phyloP scores from a whole-genome alignment of 2,888 invertebrate genomes.

The Acleris cristana region DNA sequence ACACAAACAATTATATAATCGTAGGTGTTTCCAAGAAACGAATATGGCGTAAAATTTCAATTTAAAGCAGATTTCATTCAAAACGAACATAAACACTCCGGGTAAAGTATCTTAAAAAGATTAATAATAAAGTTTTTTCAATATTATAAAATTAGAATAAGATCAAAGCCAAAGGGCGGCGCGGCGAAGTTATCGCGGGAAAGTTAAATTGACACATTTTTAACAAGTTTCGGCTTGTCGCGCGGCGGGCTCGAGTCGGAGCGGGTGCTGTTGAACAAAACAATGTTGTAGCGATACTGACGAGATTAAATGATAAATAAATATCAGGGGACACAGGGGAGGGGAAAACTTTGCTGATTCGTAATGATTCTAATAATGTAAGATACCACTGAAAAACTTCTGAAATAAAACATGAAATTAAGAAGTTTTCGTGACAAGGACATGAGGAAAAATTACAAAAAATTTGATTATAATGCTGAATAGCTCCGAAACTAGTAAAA shows the following conservation, averaged over 20 bases:
- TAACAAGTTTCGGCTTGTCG: constrained; percentile 57
- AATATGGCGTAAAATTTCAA: not conserved
- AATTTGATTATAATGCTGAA: too few species aligned
- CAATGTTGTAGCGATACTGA: too few species aligned
- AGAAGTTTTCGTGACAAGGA: too few species aligned
- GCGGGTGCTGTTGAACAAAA: not conserved
- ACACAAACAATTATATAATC: too few species aligned
- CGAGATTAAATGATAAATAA: too few species aligned
- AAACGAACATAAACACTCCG: constrained; percentile 21
- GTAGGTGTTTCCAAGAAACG: not conserved
- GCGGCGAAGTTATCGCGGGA: constrained; percentile 49
- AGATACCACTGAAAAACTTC: too few species aligned
- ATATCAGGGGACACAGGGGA: too few species aligned
- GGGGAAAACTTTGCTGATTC: too few species aligned
- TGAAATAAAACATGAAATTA: too few species aligned
- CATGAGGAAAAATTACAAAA: too few species aligned
- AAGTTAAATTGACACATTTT: constrained; percentile 73
- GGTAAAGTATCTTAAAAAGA: constrained; percentile 21
- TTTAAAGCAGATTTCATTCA: constrained; percentile 12
- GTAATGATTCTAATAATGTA: too few species aligned
- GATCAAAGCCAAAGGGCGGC: constrained; percentile 58
- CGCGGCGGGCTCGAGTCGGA: constrained; percentile 16
- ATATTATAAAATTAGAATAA: constrained; percentile 53
- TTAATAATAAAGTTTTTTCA: constrained; percentile 37
- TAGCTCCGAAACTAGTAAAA: too few species aligned